phyloP scores from a whole-genome alignment of 2,113 vertebrate genomes.

The Trogon surrucura region DNA sequence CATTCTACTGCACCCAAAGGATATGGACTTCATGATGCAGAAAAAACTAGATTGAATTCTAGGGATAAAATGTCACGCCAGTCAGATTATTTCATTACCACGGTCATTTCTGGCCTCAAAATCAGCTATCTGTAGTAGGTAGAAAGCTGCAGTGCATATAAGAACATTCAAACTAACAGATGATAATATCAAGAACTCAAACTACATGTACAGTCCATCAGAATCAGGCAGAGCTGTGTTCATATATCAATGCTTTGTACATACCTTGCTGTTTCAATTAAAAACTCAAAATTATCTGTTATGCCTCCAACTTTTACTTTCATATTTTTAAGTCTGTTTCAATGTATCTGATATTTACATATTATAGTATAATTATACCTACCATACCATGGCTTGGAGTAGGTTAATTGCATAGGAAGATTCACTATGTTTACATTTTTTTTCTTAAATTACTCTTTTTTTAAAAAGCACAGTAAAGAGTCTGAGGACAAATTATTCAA shows the following conservation, averaged over 20 bases:
- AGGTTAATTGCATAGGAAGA: slow-evolving; percentile 79
- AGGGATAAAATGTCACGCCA: background rate
- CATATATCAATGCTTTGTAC: background rate
- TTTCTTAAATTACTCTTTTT: slow-evolving; percentile 71
- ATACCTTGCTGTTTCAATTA: slow-evolving; percentile 63
- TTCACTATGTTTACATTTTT: slow-evolving; percentile 78
- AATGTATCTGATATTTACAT: slow-evolving; percentile 59
- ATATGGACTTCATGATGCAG: background rate
- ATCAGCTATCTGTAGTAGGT: background rate
- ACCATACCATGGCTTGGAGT: slow-evolving; percentile 74
- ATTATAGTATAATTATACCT: slow-evolving; percentile 68
- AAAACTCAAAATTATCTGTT: slow-evolving; percentile 69
- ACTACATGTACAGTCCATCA: slow-evolving; percentile 13
- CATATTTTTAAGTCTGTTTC: slow-evolving; percentile 59
- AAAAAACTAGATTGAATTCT: background rate
- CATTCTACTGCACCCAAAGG: background rate
- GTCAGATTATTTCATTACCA: background rate
- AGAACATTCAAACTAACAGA: background rate
- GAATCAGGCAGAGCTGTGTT: slow-evolving; percentile 40
- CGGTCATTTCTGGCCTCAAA: background rate
- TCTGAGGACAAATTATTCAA: slow-evolving; percentile 97
- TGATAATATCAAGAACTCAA: background rate
- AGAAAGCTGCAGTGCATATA: background rate
- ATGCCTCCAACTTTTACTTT: slow-evolving; percentile 73
- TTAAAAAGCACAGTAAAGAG: slow-evolving; percentile 89